Evolutionary conservation across 2,888 invertebrate genomes (phyloP).

Genomic region (Tetrapedia diversipes): DNA sequence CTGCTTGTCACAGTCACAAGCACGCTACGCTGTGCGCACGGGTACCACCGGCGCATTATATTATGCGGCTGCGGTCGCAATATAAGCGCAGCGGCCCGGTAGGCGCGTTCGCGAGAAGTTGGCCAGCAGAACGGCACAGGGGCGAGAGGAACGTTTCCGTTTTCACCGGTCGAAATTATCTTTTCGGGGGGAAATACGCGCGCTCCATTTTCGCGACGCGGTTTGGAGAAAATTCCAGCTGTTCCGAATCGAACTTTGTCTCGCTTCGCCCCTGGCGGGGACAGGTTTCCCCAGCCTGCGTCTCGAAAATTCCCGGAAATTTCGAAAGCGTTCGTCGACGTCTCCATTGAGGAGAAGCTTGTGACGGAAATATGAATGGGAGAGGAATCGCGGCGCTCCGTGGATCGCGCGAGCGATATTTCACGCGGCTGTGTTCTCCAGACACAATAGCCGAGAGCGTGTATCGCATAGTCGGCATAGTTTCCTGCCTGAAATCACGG

Average conservation of each 20-base stretch:
- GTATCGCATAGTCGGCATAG: conserved; percentile 13
- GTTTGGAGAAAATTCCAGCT: too few species aligned
- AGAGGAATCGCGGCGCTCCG: not conserved
- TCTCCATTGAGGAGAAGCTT: too few species aligned
- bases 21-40: conserved; percentile 66
- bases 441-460: conserved; percentile 11
- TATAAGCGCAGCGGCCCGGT: conserved; percentile 40
- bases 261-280: not conserved
- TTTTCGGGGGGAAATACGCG: too few species aligned
- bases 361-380: not conserved
- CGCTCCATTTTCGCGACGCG: too few species aligned
- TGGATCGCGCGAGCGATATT: not conserved
- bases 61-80: conserved; percentile 59
- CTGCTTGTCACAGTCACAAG: conserved; percentile 82
- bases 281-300: conserved; percentile 7
- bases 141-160: too few species aligned
- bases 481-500: conserved; percentile 20
- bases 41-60: conserved; percentile 56
- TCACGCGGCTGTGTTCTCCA: not conserved
- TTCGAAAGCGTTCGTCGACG: not conserved
- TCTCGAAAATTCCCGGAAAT: not conserved
- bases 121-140: too few species aligned
- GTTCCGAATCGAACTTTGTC: too few species aligned
- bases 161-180: too few species aligned
- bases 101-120: conserved; percentile 22